Evolutionary conservation across 2,797 vertebrate genomes (phyloP).

Genomic region (Nyctalus aviator): DNA sequence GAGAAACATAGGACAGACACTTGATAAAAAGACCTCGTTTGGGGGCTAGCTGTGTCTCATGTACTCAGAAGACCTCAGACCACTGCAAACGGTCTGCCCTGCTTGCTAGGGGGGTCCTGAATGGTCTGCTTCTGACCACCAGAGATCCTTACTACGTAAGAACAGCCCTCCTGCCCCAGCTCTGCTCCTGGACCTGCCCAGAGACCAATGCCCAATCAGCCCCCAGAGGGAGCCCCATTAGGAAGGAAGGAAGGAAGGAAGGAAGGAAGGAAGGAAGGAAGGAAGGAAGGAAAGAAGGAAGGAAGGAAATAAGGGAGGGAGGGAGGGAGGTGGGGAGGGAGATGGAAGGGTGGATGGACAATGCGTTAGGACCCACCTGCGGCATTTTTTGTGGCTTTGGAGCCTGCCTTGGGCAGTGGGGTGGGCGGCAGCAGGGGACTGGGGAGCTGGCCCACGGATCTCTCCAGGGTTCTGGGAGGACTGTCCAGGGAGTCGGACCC

Average conservation of each 20-base stretch:
- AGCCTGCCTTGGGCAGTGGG: slow-evolving; percentile 86
- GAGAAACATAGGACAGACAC: background rate
- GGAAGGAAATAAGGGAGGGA: background rate
- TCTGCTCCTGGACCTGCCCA: background rate
- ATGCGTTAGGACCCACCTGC: slow-evolving; percentile 83
- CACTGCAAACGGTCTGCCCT: accelerated
- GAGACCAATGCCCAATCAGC: background rate
- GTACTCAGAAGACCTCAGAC: background rate
- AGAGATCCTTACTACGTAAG: too few species aligned
- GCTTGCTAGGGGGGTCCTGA: accelerated
- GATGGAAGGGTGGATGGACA: accelerated
- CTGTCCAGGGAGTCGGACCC: slow-evolving; percentile 85
- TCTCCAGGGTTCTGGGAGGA: slow-evolving; percentile 85
- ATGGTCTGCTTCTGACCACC: background rate
- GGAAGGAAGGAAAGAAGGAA: too few species aligned
- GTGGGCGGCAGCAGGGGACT: slow-evolving; percentile 87
- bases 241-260: background rate
- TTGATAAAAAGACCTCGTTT: accelerated
- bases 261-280: background rate
- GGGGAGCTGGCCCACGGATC: slow-evolving; percentile 85
- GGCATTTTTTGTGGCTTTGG: slow-evolving; percentile 85
- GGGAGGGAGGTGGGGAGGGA: accelerated
- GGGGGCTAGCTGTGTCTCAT: background rate
- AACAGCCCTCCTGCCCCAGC: background rate
- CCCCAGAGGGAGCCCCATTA: accelerated